phyloP scores from a whole-genome alignment of 1,140 invertebrate genomes.

The Micrasema longulum region DNA sequence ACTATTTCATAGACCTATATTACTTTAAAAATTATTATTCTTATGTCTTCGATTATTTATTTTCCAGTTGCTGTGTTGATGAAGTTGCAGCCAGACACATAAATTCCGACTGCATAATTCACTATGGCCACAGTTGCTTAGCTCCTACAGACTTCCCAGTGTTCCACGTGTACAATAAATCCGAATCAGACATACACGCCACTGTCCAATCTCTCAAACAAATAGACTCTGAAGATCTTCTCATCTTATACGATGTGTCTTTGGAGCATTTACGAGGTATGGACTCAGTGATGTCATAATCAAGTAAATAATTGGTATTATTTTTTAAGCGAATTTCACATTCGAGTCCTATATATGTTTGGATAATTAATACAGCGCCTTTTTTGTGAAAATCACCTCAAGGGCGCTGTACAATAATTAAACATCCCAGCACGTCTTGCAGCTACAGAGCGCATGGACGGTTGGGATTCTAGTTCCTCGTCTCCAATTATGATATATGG shows the following conservation, averaged over 20 bases:
- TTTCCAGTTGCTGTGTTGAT: conserved; percentile 90
- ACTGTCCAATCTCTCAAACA: conserved; percentile 58
- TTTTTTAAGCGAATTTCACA: too few species aligned
- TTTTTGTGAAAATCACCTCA: too few species aligned
- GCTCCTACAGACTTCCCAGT: conserved; percentile 80
- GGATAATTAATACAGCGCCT: too few species aligned
- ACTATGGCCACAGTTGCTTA: conserved; percentile 92
- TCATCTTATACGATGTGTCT: conserved; percentile 81
- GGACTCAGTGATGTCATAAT: too few species aligned
- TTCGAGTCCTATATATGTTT: too few species aligned
- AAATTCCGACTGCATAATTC: conserved; percentile 86
- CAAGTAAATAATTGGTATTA: too few species aligned
- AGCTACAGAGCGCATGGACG: too few species aligned
- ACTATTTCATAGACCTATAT: too few species aligned
- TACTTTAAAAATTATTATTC: neutral
- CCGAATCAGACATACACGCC: conserved; percentile 65
- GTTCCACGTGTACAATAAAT: conserved; percentile 77
- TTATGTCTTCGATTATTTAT: conserved; percentile 4
- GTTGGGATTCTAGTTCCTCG: too few species aligned
- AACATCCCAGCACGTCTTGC: too few species aligned
- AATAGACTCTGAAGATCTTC: conserved; percentile 63
- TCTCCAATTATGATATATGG: too few species aligned
- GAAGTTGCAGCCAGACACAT: conserved; percentile 90
- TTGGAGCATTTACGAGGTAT: conserved; percentile 76
- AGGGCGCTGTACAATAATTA: too few species aligned